These are phyloP conservation scores for Epicampocera succincta DNA, from an alignment of 2,888 invertebrate species.

Conservation along the genomic window DNA sequence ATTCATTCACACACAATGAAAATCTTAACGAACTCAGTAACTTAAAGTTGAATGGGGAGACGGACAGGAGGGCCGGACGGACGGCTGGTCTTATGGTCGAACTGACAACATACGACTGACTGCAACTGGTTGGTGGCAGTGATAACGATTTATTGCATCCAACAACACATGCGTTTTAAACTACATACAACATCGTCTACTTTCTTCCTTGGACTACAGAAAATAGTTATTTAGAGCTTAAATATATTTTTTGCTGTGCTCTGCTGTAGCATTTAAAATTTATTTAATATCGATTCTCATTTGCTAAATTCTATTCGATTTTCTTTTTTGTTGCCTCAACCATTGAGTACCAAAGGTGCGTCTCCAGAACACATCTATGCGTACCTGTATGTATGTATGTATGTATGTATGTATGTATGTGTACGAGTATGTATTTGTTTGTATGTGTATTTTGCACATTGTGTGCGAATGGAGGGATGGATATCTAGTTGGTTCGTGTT, in stretches of 20 bases:
- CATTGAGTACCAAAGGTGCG: conserved; percentile 12
- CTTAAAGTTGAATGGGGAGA: not conserved
- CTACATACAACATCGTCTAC: conserved; percentile 39
- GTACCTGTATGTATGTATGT: not conserved
- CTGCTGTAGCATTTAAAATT: conserved; percentile 35
- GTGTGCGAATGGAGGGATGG: not conserved
- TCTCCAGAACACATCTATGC: not conserved
- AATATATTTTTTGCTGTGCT: conserved; percentile 11
- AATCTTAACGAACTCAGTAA: conserved; percentile 21
- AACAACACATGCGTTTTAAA: conserved; percentile 66
- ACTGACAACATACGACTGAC: conserved; percentile 9
- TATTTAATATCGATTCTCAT: conserved; percentile 37
- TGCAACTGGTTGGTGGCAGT: conserved; percentile 34
- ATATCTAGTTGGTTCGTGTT: conserved; percentile 10
- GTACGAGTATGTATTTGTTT: not conserved
- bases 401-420: not conserved
- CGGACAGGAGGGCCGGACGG: not conserved
- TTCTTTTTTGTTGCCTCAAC: not conserved
- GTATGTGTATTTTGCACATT: not conserved
- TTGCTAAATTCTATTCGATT: conserved; percentile 31
- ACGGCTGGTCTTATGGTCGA: no score
- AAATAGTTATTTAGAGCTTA: conserved; percentile 28
- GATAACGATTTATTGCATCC: conserved; percentile 65
- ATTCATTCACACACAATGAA: conserved; percentile 3
- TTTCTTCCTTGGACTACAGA: conserved; percentile 26